phyloP scores from a whole-genome alignment of 2,113 vertebrate species.

The Tenebrosternarchus preto region DNA sequence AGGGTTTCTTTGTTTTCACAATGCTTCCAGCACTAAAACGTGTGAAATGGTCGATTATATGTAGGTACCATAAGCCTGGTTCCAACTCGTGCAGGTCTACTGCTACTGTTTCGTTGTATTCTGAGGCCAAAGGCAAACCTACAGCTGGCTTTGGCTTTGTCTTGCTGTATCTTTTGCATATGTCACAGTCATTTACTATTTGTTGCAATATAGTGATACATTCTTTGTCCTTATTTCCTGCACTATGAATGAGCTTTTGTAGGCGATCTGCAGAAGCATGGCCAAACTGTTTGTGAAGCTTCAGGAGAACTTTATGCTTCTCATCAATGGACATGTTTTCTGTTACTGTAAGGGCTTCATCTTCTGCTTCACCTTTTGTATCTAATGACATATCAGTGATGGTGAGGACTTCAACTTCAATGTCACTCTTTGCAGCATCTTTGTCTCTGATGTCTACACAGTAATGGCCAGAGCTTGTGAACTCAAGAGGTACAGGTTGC shows the following conservation, averaged over 20 bases:
- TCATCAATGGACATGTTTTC: too few relatives aligned
- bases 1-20: constrained; percentile 26
- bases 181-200: constrained; percentile 40
- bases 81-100: constrained; percentile 45
- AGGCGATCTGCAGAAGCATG: constrained; percentile 18
- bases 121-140: constrained; percentile 23
- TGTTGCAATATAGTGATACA: neutral
- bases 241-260: neutral
- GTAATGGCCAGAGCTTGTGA: too few relatives aligned
- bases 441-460: too few relatives aligned
- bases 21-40: constrained; percentile 46
- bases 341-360: too few relatives aligned
- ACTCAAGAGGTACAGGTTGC: too few relatives aligned
- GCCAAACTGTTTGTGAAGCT: constrained; percentile 3
- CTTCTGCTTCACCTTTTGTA: too few relatives aligned
- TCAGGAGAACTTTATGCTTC: too few relatives aligned
- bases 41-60: constrained; percentile 45
- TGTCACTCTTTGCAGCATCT: too few relatives aligned
- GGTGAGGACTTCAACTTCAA: too few relatives aligned
- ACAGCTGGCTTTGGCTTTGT: constrained; percentile 21
- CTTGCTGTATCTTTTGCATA: constrained; percentile 22
- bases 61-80: constrained; percentile 38
- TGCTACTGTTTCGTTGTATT: constrained; percentile 50
- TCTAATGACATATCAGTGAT: too few relatives aligned
- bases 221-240: constrained; percentile 14